These are phyloP conservation scores for Meliscaeva auricollis DNA, from an alignment of 2,888 invertebrate genomes.

Conservation along the genomic window DNA sequence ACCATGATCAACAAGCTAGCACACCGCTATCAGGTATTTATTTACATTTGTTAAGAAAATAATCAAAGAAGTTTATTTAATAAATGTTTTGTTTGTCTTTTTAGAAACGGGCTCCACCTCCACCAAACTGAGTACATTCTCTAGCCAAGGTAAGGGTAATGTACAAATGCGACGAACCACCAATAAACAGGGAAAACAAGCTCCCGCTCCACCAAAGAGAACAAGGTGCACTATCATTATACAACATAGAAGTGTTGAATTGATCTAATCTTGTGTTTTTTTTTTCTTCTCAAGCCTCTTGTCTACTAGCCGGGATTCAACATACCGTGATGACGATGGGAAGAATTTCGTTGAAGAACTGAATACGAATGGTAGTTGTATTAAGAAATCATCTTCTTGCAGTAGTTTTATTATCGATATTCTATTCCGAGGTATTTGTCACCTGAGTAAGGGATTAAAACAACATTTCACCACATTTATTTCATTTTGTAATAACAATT, in stretches of 20 bases:
- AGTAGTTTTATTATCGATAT: slow-evolving; percentile 85
- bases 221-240: slow-evolving; percentile 87
- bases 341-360: slow-evolving; percentile 83
- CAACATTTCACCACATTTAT: slow-evolving; percentile 69
- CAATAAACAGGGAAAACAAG: slow-evolving; percentile 95
- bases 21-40: slow-evolving; percentile 84
- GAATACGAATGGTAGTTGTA: slow-evolving; percentile 83
- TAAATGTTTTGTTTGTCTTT: slow-evolving; percentile 6
- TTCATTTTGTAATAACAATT: slow-evolving; percentile 23
- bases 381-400: slow-evolving; percentile 85
- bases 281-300: slow-evolving; percentile 79
- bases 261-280: slow-evolving; percentile 1
- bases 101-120: slow-evolving; percentile 85
- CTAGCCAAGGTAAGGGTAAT: slow-evolving; percentile 86
- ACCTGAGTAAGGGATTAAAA: slow-evolving; percentile 81
- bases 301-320: slow-evolving; percentile 84
- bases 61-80: slow-evolving; percentile 20
- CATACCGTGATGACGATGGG: slow-evolving; percentile 84
- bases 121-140: slow-evolving; percentile 88
- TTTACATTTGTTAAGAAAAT: not conserved
- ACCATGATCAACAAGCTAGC: slow-evolving; percentile 82
- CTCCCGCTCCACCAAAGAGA: slow-evolving; percentile 97
- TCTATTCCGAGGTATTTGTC: slow-evolving; percentile 85
- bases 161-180: slow-evolving; percentile 95
- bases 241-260: not conserved